Evolutionary conservation across 2,797 vertebrate species (phyloP).

Genomic region (Cossypha polioptera): DNA sequence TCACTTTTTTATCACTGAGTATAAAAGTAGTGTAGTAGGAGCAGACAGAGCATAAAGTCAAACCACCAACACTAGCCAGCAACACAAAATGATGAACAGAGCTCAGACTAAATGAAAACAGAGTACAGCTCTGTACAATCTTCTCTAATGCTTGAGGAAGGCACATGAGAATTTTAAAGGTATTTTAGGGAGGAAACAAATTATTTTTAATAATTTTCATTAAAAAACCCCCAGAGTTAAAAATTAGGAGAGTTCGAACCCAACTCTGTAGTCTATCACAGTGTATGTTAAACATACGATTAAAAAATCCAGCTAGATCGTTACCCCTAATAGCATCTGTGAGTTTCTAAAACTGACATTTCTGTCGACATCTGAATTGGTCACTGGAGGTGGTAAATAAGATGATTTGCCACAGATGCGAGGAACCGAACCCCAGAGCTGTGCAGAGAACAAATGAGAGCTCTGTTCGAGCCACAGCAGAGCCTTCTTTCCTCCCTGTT

Average conservation of each 20-base stretch:
- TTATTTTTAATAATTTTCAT: neutral
- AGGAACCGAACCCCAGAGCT: neutral
- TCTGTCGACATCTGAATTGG: constrained; percentile 41
- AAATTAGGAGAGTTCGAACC: neutral
- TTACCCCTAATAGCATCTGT: neutral
- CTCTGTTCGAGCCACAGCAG: constrained; percentile 4
- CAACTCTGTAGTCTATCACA: neutral
- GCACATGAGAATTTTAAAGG: neutral
- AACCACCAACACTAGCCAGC: neutral
- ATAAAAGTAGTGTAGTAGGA: neutral
- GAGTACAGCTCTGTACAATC: neutral
- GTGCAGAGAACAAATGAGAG: constrained; percentile 21
- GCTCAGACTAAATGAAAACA: neutral
- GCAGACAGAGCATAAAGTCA: neutral
- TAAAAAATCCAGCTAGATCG: neutral
- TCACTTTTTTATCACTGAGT: neutral
- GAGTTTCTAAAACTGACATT: constrained; percentile 18
- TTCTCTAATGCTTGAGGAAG: neutral
- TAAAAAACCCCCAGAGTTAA: neutral
- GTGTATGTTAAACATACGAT: neutral
- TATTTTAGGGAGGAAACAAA: neutral
- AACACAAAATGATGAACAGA: neutral
- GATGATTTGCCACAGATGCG: constrained; percentile 51
- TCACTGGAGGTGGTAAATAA: constrained; percentile 58
- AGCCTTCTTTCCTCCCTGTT: neutral